These are phyloP conservation scores for Tetrao urogallus DNA, from an alignment of 2,113 vertebrate genomes.

Conservation along the genomic window DNA sequence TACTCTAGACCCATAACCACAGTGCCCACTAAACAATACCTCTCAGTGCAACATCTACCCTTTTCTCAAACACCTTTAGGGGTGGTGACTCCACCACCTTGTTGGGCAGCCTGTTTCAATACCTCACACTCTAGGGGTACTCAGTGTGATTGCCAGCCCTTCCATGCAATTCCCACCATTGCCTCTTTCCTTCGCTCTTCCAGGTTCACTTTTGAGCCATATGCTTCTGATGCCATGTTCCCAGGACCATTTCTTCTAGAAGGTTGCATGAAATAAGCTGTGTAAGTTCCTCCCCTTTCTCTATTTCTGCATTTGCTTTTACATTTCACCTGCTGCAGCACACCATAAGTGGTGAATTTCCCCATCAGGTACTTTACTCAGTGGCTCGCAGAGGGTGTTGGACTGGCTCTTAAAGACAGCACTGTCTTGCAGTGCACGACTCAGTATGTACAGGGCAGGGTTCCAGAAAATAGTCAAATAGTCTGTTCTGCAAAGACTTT, in stretches of 20 bases:
- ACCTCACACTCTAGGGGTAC: not conserved
- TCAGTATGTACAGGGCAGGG: not conserved
- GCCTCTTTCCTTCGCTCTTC: not conserved
- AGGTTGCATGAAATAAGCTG: not conserved
- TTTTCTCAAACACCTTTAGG: too few relatives aligned
- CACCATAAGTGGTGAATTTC: not conserved
- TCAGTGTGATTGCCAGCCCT: not conserved
- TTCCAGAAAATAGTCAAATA: not conserved
- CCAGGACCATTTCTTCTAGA: not conserved
- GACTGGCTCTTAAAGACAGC: not conserved
- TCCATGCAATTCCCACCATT: not conserved
- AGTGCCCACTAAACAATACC: too few relatives aligned
- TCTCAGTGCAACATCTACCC: too few relatives aligned
- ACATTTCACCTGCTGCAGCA: not conserved
- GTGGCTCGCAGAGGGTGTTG: not conserved
- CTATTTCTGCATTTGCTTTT: not conserved
- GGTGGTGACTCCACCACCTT: too few relatives aligned
- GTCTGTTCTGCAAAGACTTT: not conserved
- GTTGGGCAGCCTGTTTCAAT: too few relatives aligned
- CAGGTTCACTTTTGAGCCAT: not conserved
- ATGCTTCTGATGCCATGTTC: not conserved
- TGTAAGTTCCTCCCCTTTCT: not conserved
- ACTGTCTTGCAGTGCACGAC: not conserved
- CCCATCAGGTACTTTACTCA: not conserved
- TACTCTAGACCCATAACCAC: too few relatives aligned